These are phyloP conservation scores for Polydrusus tereticollis DNA, from an alignment of 2,888 invertebrate species.

Conservation along the genomic window DNA sequence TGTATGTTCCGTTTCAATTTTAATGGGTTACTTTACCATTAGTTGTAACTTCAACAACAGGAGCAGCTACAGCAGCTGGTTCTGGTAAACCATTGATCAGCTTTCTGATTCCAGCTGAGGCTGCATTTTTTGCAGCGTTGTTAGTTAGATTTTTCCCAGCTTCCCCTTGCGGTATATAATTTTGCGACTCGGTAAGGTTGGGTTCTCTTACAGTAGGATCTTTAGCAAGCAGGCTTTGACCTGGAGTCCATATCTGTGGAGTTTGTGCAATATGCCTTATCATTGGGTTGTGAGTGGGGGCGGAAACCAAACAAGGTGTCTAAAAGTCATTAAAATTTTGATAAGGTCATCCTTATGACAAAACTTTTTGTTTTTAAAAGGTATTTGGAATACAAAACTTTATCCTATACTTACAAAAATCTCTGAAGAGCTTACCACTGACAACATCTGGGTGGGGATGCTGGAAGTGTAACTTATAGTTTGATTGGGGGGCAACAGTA, in stretches of 20 bases:
- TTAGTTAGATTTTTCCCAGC: background rate
- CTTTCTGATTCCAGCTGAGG: background rate
- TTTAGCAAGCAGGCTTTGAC: background rate
- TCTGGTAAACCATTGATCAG: constrained; percentile 6
- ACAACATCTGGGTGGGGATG: constrained; percentile 54
- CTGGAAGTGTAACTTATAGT: constrained; percentile 53
- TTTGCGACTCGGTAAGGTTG: constrained; percentile 55
- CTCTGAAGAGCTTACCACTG: constrained; percentile 60
- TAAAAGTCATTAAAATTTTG: constrained; percentile 19
- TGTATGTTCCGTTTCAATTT: background rate
- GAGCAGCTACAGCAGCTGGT: background rate
- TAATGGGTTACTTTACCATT: constrained; percentile 22
- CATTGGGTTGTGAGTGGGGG: constrained; percentile 51
- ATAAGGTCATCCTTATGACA: background rate
- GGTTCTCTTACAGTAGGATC: background rate
- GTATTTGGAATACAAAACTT: no score
- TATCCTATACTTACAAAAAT: no score
- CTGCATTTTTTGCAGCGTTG: background rate
- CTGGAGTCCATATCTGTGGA: constrained; percentile 47
- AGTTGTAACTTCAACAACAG: constrained; percentile 1
- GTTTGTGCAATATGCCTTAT: constrained; percentile 42
- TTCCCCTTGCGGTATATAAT: constrained; percentile 60
- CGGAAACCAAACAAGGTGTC: constrained; percentile 43
- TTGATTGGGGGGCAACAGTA: constrained; percentile 57
- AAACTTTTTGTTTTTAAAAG: no score